A percentile compares a stretch with the other conserved stretches of the same genome.
Conservation (phyloP, 2,888 invertebrate species). For the Gandaritis pyraliata region DNA sequence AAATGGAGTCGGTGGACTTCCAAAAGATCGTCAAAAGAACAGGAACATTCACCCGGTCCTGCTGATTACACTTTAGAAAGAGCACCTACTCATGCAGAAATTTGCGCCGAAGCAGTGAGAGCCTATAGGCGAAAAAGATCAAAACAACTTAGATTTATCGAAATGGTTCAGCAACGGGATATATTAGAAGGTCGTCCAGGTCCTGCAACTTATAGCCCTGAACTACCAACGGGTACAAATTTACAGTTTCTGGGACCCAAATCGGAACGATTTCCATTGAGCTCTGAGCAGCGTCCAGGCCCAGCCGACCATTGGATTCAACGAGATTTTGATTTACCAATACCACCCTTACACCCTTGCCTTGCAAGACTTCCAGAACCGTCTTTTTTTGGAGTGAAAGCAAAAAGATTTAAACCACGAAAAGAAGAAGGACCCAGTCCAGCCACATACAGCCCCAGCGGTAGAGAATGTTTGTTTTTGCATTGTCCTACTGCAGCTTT, state of each 20-base stretch:
- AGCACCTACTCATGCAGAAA: conserved; percentile 45
- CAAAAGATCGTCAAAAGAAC: conserved; percentile 43
- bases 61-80: conserved; percentile 58
- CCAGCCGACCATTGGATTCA: conserved; percentile 63
- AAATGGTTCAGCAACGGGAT: conserved; percentile 63
- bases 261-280: conserved; percentile 55
- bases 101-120: conserved; percentile 64
- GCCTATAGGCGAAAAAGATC: conserved; percentile 59
- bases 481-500: conserved; percentile 62
- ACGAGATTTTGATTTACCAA: conserved; percentile 63
- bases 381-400: conserved; percentile 65
- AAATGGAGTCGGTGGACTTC: conserved; percentile 73
- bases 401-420: conserved; percentile 57
- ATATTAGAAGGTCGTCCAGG: conserved; percentile 63
- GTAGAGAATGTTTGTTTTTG: conserved; percentile 47
- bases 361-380: conserved; percentile 57
- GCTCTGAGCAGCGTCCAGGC: conserved; percentile 55
- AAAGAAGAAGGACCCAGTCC: conserved; percentile 64
- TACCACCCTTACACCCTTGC: conserved; percentile 47
- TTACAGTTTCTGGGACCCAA: conserved; percentile 58
- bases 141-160: conserved; percentile 68
- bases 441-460: conserved; percentile 55
- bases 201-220: conserved; percentile 63
- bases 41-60: conserved; percentile 62
- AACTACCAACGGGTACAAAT: conserved; percentile 51